Base-by-base conservation (phyloP, 2,797 vertebrate genomes). In the Antrozous pallidus region DNA sequence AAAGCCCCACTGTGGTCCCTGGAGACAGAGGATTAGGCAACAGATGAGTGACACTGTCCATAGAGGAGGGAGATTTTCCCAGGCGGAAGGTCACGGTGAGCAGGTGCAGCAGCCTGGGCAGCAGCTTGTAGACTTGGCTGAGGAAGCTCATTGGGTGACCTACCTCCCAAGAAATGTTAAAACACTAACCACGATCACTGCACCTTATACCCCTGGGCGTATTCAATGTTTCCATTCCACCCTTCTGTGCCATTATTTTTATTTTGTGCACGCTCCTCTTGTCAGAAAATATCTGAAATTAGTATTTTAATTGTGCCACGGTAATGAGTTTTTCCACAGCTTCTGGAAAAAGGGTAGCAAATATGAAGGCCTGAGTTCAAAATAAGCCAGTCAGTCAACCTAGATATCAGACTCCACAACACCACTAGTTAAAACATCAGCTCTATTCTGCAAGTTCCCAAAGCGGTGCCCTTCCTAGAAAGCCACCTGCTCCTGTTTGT, bases 301-400 rank as follows among this genome's bases (percentile, higher is more conserved):
- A 58, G 20, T 79, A 42, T 75, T 85, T 93, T 26, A 73, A 2
- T 26, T 90, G 38, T 77, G 22, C 47, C 73, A 26, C 77, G 22
- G 33, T 92, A 81, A 73, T 69, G 70, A 36, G 16, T 73, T 92
- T 80, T 74, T 47, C 51, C 20, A 78, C n/a, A 49, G 13, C 61
- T 80, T 96, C 84, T 79, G 69, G 17, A 90, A 92, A 40, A 93
- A 17, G n/a, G n/a, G 51, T 69, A 65, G 17, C 73, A 45, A 92
- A 45, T 63, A 5, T 18, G 22, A 79, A 96, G 61, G 0, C 61
- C 89, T 77, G 28, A 63, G 3, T 74, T 75, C 49, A 75, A 74
- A 88, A 67, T 20, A 71, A 93, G 80, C 38, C 36, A n/a, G 80
- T 38, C 36, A n/a, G 12, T 36, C 56, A 54, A 54, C 31, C 61